Base-by-base conservation (phyloP, 2,113 vertebrate genomes). In the Campylorhamphus procurvoides region DNA sequence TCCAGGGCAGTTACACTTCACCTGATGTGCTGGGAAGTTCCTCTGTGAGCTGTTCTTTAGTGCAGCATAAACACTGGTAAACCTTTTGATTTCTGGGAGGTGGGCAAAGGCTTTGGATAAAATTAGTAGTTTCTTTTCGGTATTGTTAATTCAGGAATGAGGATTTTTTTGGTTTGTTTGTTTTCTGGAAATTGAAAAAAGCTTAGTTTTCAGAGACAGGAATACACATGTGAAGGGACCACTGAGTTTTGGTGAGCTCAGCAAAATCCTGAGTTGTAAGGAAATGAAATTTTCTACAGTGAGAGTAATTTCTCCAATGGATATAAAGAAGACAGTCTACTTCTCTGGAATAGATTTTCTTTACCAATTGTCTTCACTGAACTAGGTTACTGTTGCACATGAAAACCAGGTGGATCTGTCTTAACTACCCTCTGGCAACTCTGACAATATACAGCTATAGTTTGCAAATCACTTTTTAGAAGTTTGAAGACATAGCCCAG, bases 61-160 rank as follows among this genome's bases (percentile, higher is more conserved):
- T 3, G 16, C n/a, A 53, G 50, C 1, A 2, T 20, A 23, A 74
- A 17, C 0, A 0, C 7, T 40, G 20, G 44, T 4, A 73, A 68
- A 76, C 4, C 5, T 53, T 88, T 56, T 44, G 25, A 8, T 31
- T 79, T 68, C 31, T 12, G 23, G 18, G 4, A 6, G 4, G 2
- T 3, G 2, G 12, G 5, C 24, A 23, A 37, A 59, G 17, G 7
- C 17, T 31, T 13, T 42, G 31, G 33, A 14, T 69, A 24, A 77
- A 46, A n/a, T n/a, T 29, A 25, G 22, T 27, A 59, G 55, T 9
- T 75, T 75, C 6, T 58, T 82, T 68, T 33, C 6, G 9, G 6
- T 28, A 12, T 14, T 62, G 25, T 53, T 58, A 37, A 31, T 40
- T 69, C 6, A 42, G 1, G 3, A 86, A 69, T 5, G 10, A 62